These are phyloP conservation scores for Cephus pygmeus DNA, from an alignment of 2,888 invertebrate species.

Conservation along the genomic window DNA sequence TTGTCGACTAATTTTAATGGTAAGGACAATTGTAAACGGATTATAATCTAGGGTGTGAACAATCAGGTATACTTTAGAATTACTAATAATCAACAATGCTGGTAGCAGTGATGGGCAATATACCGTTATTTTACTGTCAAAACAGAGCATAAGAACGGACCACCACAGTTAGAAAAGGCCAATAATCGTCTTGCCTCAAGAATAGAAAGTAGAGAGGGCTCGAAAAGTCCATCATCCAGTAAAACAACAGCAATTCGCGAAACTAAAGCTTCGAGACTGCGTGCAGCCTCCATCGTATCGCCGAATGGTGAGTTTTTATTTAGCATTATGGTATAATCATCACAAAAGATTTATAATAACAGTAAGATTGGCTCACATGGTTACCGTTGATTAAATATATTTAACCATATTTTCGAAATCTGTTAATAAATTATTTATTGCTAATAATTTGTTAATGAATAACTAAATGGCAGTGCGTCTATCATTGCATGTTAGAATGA, in stretches of 20 bases:
- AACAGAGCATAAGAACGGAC: constrained; percentile 63
- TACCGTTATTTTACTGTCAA: not conserved
- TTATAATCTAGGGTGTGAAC: not conserved
- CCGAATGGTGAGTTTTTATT: constrained; percentile 56
- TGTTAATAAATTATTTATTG: constrained; percentile 6
- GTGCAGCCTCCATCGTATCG: constrained; percentile 52
- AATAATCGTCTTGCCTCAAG: constrained; percentile 65
- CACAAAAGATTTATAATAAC: not conserved
- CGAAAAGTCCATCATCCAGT: constrained; percentile 34
- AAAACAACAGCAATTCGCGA: constrained; percentile 49
- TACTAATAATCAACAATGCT: not conserved
- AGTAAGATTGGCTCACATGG: not conserved
- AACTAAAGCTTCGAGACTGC: constrained; percentile 52
- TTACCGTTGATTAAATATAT: not conserved
- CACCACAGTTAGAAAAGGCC: constrained; percentile 44
- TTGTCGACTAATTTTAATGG: not conserved
- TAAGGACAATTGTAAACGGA: not conserved
- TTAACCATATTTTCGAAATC: not conserved
- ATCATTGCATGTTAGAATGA: not conserved
- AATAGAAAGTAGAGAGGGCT: constrained; percentile 41
- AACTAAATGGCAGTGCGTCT: not conserved
- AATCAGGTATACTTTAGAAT: not conserved
- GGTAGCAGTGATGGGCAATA: not conserved
- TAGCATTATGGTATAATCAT: constrained; percentile 21
- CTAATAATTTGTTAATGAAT: not conserved